Base-by-base conservation (phyloP, 1,140 invertebrate species). In the Aphelinus atriplicis region DNA sequence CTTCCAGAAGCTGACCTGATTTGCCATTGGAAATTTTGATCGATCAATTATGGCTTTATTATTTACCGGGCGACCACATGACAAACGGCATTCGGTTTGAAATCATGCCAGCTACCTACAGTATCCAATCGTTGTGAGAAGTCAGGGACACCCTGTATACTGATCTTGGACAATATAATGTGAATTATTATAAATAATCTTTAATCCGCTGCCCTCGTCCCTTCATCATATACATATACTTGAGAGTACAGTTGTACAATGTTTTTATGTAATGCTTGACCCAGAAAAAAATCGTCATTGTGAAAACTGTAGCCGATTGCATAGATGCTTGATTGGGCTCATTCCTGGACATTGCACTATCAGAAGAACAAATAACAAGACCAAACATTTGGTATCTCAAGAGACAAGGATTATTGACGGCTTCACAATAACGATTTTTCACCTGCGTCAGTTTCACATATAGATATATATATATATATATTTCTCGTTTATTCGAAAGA, bases 401-500 rank as follows among this genome's bases (percentile, higher is more conserved):
- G 56, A 48, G 42, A 45, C 47, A 47, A 63, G 9, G 58, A 10
- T 1, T 57, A 10, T 53, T 43, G 26, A 6, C 53, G 46, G 7
- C 62, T 71, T 63, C 48, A 53, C 51, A 4, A 43, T 50, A 26
- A 48, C 10, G 55, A 53, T 1, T 26, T 26, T 26, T 26, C 26
- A 26, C 26, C 26, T 26, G 26, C 26, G 26, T 26, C 26, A 26
- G 26, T 26, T 26, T 26, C 26, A 26, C 26, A 26, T 26, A 26
- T 26, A 26, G 26, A 51, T 42, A 70, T 43, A 51, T 26, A 55
- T 55, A 50, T 71, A 3, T 72, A 71, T 71, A 67, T 77, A 64
- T 77, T 68, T 72, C 70, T 68, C 46, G 9, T 64, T 77, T 71
- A 74, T 71, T 78, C n/a, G 60, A 75, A 71, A 71, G 60, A 75